Percentiles rank a stretch among this genome's conserved stretches.
phyloP scores from a whole-genome alignment of 1,140 invertebrate species.

The Drosophila sulfurigaster region DNA sequence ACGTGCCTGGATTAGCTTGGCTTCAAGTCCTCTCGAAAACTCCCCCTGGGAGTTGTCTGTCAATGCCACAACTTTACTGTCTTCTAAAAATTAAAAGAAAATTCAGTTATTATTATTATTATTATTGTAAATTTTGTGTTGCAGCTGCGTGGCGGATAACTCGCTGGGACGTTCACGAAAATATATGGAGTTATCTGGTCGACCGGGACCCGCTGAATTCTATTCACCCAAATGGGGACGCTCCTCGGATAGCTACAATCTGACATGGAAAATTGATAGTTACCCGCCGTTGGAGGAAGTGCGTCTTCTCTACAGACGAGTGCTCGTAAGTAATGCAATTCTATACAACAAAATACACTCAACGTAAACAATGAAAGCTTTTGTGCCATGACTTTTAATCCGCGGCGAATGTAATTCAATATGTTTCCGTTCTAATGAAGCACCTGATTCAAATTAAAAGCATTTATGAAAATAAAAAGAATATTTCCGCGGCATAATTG shows the following conservation, averaged over 20 bases:
- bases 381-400: not conserved
- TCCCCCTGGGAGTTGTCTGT: conserved; percentile 30
- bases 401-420: conserved; percentile 24
- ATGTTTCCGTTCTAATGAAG: conserved; percentile 55
- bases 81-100: conserved; percentile 3
- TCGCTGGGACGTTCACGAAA: conserved; percentile 88
- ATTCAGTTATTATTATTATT: not conserved
- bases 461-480: not conserved
- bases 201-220: conserved; percentile 88
- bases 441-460: conserved; percentile 62
- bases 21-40: conserved; percentile 37
- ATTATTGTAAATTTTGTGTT: not conserved
- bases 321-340: conserved; percentile 86
- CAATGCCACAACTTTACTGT: conserved; percentile 26
- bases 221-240: conserved; percentile 87
- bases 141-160: conserved; percentile 90
- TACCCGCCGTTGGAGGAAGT: conserved; percentile 89
- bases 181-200: conserved; percentile 89
- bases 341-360: not conserved
- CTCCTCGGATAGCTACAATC: conserved; percentile 86
- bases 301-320: conserved; percentile 87
- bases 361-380: not conserved
- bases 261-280: conserved; percentile 88
- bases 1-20: conserved; percentile 74
- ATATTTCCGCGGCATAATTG: not conserved